Evolutionary conservation across 2,888 invertebrate genomes (phyloP), one percentile per base, ranked within the genome.

Genomic region (Pandemis corylana): DNA sequence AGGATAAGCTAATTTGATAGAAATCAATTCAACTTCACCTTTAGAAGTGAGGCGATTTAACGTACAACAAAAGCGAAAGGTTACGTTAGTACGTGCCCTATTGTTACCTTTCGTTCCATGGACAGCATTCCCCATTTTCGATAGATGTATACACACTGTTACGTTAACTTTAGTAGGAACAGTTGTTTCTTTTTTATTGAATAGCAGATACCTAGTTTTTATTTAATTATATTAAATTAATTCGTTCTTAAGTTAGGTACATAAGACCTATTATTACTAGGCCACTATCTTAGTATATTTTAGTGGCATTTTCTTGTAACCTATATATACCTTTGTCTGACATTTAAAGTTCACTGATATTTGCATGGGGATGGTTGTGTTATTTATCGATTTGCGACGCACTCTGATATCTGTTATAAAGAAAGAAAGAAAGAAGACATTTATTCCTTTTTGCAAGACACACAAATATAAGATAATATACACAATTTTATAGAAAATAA

Each of bases 321-420:
- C 69, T 71, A 68, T 75, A 84, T 81, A 85, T 86, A 84, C 80
- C 80, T 81, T 44, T 86, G 81, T 85, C 76, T 90, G 90, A 89
- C 93, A 92, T 94, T 94, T 93, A 93, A 94, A 94, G 93, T 90
- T 92, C 92, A 93, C 79, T 80, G 93, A 85, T 91, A 93, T 92
- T 93, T 93, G 86, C 87, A 85, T 80, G 81, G 79, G 82, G 78
- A 80, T 78, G 76, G 76, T 77, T 46, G 5, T 1, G 15, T 15
- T 42, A 49, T 77, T 76, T 76, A 76, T 76, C 82, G 84, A 84
- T 82, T 85, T 85, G 80, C 85, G 79, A 83, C 61, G 46, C 46
- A 15, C 10, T 53, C 10, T 53, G 42, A n/a, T 15, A n/a, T 53
- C 28, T 4, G 28, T 36, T 36, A 36, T 20, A 20, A n/a, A n/a